Base-by-base conservation (phyloP, 2,113 vertebrate species). In the Cebidichthys violaceus region DNA sequence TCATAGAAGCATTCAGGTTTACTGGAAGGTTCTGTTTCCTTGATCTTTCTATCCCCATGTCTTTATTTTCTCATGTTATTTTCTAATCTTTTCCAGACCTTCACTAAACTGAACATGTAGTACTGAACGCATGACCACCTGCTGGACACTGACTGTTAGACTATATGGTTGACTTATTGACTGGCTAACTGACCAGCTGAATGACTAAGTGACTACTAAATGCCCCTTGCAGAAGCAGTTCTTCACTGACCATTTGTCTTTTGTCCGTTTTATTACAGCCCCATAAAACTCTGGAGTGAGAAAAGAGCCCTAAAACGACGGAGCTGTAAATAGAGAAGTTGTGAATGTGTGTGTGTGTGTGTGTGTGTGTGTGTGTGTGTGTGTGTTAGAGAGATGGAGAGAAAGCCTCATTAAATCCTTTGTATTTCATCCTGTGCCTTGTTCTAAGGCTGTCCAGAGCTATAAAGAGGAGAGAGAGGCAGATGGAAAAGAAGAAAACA, bases 211-310 rank as follows among this genome's bases (percentile, higher is more conserved):
- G 76, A 87, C 79, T 50, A 29, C 62, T 88, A 64, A 91, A 88
- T 6, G 7, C 52, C 52, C 77, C 24, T 39, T 50, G 66, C 88
- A 80, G 82, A 82, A 52, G 78, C 85, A 87, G 69, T 92, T 85
- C 88, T 92, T 91, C 86, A 90, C 85, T 72, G 67, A 88, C 93
- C 94, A 94, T 95, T 95, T 95, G 94, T 94, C 91, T 92, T 90
- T 92, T 90, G 88, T 90, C 90, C 90, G 57, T 86, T 95, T 95
- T 95, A 95, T 90, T 88, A 86, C 88, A 17, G 61, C 31, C 35
- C 86, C 89, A 87, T 95, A 95, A 95, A 94, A 90, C 83, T 83
- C 50, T 50, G 43, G 81, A 81, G 92, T 88, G 91, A 91, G 90
- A 79, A 85, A 81, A 69, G 82, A 86, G 70, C 91, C 82, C 82